Evolutionary conservation across 23 tunicate species (phyloP), one percentile per base, ranked within the genome.

Genomic region (Trididemnum nubilum): DNA sequence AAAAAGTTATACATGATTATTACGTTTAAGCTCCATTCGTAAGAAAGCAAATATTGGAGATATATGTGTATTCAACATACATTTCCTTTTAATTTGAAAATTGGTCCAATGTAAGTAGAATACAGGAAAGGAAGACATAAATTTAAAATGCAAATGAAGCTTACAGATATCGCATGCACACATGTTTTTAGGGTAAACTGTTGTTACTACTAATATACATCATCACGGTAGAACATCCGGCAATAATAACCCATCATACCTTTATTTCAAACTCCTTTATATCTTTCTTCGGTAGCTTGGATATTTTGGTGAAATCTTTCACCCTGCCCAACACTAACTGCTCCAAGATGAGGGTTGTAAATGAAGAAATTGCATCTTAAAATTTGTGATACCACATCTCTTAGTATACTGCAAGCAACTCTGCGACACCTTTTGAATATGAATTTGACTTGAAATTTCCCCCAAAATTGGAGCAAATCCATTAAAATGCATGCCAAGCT

Each of bases 361-460:
- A 34, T 71, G 77, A 28, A 71, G 23, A 71, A 71, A 71, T 28
- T 71, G 77, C 77, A 71, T 71, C 0, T 71, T 71, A 18, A 71
- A 0, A 24, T 19, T 24, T 51, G 32, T 33, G 49, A 23, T 21
- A n/a, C 77, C 40, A 0, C 40, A 33, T 33, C 49, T 71, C 49
- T 63, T 71, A 18, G 60, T 71, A 71, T n/a, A 51, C 77, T 71
- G 29, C 0, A 35, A 71, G 77, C 51, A 71, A 34, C 26, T 71
- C 49, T 24, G 15, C 49, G 18, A 71, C 77, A 33, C 19, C 32
- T 34, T 33, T 51, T n/a, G 19, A 22, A 71, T 33, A 71, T 15
- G 40, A 0, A 71, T 28, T 0, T 23, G 0, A 36, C 32, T 36
- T 71, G 49, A n/a, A 33, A 36, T 71, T 71, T 71, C 60, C 77